Conservation (phyloP, 2,888 invertebrate species). For the Apantesis nais region DNA sequence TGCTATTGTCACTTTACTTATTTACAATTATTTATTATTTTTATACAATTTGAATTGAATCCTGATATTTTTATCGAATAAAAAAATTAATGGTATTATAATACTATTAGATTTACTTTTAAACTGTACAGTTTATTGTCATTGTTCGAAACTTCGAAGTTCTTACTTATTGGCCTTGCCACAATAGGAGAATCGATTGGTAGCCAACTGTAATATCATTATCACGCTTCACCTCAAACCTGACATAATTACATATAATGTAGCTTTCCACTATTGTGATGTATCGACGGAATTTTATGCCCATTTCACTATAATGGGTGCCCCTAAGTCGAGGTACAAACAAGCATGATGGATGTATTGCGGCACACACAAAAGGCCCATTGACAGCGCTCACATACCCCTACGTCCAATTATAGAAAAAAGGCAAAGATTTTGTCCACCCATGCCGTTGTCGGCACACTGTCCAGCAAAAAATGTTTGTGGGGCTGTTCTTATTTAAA, state of each 20-base stretch:
- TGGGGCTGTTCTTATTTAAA: not conserved
- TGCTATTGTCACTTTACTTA: not conserved
- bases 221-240: constrained; percentile 63
- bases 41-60: constrained; percentile 10
- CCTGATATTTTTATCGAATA: constrained; percentile 13
- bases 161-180: constrained; percentile 23
- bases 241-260: constrained; percentile 73
- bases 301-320: constrained; percentile 74
- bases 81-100: constrained; percentile 3
- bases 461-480: constrained; percentile 52
- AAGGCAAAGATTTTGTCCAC: constrained; percentile 65
- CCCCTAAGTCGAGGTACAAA: constrained; percentile 62
- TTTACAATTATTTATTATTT: not conserved
- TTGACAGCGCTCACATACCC: constrained; percentile 63
- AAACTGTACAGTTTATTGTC: constrained; percentile 35
- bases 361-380: constrained; percentile 73
- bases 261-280: constrained; percentile 64
- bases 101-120: constrained; percentile 28
- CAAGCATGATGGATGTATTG: constrained; percentile 74
- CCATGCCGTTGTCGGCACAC: constrained; percentile 51
- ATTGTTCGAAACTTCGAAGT: constrained; percentile 30
- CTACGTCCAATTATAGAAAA: constrained; percentile 71
- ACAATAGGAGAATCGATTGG: constrained; percentile 46
- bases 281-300: constrained; percentile 75
- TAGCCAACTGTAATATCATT: constrained; percentile 60